These are phyloP conservation scores for Chydorus sphaericus DNA, from an alignment of 2,888 invertebrate species.

Conservation along the genomic window DNA sequence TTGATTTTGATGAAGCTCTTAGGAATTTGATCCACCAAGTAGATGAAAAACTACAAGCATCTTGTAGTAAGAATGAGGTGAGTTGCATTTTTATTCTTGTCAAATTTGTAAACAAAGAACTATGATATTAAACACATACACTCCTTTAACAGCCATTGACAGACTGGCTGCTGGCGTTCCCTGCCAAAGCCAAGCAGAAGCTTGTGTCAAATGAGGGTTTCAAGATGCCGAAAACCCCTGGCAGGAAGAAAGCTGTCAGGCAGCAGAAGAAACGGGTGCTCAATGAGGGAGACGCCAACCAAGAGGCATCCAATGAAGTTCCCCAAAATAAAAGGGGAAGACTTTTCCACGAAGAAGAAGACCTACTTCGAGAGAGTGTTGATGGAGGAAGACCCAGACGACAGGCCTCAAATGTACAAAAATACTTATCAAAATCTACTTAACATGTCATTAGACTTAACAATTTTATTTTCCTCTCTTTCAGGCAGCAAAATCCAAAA, in stretches of 20 bases:
- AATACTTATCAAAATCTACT: not conserved
- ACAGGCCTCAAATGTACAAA: not conserved
- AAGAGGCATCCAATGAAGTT: not conserved
- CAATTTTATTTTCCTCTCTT: not conserved
- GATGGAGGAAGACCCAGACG: not conserved
- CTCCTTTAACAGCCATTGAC: not conserved
- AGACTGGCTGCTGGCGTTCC: not conserved
- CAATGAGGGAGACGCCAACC: not conserved
- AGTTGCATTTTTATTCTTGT: too few species aligned
- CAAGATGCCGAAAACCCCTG: not conserved
- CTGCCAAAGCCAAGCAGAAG: not conserved
- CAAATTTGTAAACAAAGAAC: too few species aligned
- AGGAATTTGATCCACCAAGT: not conserved
- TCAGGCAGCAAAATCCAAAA: not conserved
- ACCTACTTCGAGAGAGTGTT: not conserved
- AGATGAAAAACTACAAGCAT: not conserved
- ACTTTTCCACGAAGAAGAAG: not conserved
- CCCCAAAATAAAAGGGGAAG: not conserved
- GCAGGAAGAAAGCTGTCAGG: not conserved
- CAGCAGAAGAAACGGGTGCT: not conserved
- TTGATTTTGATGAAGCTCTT: not conserved
- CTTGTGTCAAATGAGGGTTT: not conserved
- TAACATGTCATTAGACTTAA: not conserved
- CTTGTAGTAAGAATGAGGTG: not conserved
- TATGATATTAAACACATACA: too few species aligned